Evolutionary conservation across 2,797 vertebrate genomes (phyloP).

Genomic region (Fratercula arctica): DNA sequence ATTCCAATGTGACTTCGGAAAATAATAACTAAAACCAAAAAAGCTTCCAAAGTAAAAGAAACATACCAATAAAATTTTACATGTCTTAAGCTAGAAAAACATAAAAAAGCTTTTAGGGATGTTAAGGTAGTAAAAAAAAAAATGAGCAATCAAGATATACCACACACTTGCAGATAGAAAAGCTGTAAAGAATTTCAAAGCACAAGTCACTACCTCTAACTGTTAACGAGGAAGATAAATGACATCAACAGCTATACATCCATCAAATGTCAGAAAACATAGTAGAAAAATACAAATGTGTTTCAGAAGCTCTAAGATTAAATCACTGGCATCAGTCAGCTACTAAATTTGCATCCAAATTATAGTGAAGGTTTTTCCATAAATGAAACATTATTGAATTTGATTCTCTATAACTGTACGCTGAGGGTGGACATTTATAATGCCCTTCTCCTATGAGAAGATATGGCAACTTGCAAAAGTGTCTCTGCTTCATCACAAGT

Average conservation of each 20-base stretch:
- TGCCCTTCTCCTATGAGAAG: background rate
- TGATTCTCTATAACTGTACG: background rate
- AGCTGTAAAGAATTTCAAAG: background rate
- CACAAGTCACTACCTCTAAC: background rate
- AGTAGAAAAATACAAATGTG: background rate
- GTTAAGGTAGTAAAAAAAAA: background rate
- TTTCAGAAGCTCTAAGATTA: background rate
- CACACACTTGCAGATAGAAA: background rate
- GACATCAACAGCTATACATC: background rate
- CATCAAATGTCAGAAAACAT: background rate
- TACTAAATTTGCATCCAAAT: background rate
- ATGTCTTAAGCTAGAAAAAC: background rate
- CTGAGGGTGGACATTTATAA: background rate
- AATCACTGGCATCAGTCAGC: background rate
- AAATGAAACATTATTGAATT: background rate
- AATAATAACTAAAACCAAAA: background rate
- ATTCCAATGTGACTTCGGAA: background rate
- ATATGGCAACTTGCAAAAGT: background rate
- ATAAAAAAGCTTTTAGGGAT: background rate
- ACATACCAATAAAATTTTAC: background rate
- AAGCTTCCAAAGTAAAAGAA: background rate
- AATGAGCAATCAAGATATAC: background rate
- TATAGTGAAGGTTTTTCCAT: background rate
- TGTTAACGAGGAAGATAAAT: background rate
- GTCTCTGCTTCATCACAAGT: background rate